Conservation (phyloP, 2,113 vertebrate species). For the Cyphomyrus discorhynchus region DNA sequence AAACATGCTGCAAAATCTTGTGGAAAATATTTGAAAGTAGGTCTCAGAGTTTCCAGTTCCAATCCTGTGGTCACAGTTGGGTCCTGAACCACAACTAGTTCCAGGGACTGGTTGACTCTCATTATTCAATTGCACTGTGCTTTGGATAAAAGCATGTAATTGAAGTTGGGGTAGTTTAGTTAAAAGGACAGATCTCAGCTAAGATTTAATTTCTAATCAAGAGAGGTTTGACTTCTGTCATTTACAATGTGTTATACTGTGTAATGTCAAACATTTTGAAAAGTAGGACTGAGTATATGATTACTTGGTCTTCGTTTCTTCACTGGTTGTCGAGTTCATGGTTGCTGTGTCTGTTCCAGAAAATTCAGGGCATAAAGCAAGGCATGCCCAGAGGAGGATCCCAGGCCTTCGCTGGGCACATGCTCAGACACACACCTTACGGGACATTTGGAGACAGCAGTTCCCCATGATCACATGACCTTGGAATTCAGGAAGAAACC, state of each 20-base stretch:
- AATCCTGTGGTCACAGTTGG: no score
- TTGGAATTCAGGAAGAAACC: not conserved
- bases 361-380: no score
- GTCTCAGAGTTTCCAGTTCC: not conserved
- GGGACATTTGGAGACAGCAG: not conserved
- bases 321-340: not conserved
- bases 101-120: not conserved
- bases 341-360: not conserved
- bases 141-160: not conserved
- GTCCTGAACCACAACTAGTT: not conserved
- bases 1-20: not conserved
- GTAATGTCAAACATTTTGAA: not conserved
- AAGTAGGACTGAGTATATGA: not conserved
- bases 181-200: not conserved
- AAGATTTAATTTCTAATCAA: not conserved
- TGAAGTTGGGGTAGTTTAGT: not conserved
- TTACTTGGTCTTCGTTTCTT: not conserved
- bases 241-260: not conserved
- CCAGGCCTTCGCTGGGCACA: no score
- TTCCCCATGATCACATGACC: not conserved
- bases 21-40: not conserved
- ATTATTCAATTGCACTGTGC: not conserved
- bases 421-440: not conserved
- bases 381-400: no score
- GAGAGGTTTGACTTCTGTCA: not conserved